Evolutionary conservation across 2,113 vertebrate species (phyloP).

Genomic region (Sander vitreus): DNA sequence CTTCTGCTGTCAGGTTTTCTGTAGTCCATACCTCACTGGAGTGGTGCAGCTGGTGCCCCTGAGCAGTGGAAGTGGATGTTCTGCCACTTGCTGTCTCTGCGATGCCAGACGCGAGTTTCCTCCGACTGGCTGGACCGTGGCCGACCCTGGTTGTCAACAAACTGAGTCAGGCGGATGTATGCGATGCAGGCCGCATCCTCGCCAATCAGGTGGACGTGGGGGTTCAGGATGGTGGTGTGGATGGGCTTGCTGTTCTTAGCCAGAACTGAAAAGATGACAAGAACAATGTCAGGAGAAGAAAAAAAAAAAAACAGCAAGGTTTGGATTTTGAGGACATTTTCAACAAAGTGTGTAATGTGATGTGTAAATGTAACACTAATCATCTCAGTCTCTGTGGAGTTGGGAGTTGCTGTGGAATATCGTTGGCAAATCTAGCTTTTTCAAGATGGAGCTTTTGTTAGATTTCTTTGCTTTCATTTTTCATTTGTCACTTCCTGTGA

Average conservation of each 20-base stretch:
- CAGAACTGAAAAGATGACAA: constrained; percentile 84
- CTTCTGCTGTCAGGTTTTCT: neutral
- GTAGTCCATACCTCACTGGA: constrained; percentile 90
- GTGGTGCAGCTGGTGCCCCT: constrained; percentile 93
- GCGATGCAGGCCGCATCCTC: constrained; percentile 97
- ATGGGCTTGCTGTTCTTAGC: constrained; percentile 98
- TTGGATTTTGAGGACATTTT: neutral
- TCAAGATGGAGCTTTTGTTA: neutral
- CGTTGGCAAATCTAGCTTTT: neutral
- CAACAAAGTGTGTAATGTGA: neutral
- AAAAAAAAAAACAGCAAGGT: neutral
- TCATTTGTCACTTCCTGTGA: neutral
- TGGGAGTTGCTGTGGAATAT: neutral
- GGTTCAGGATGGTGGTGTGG: constrained; percentile 98
- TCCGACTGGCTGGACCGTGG: constrained; percentile 97
- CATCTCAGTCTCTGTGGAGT: neutral
- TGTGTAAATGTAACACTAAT: neutral
- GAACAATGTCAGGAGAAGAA: neutral
- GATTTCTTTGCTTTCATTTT: neutral
- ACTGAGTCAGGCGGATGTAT: constrained; percentile 98
- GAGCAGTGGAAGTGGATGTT: constrained; percentile 99
- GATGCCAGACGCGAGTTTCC: constrained; percentile 97
- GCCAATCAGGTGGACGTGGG: constrained; percentile 96
- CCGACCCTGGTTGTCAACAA: constrained; percentile 91
- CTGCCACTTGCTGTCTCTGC: constrained; percentile 96